Base-by-base conservation (phyloP, 2,888 invertebrate species). In the Beris morrisii region DNA sequence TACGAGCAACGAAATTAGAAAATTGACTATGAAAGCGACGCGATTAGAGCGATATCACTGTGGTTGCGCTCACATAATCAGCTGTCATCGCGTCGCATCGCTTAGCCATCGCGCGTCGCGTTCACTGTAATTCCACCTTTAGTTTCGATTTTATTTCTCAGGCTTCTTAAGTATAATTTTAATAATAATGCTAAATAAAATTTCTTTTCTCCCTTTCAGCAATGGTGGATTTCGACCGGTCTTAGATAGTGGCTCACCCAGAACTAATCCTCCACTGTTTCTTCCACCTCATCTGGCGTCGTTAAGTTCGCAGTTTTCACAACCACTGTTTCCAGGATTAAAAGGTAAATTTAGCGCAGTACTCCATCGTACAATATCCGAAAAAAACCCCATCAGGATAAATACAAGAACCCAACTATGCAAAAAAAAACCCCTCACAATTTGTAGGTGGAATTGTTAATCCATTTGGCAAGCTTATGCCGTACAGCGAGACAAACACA, bases 201-300 rank as follows among this genome's bases (percentile, higher is more conserved):
- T 7, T 5, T 38, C 9, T 38, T 38, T 38, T 38, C 38, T 38
- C 38, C 9, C 55, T 84, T 83, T 44, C 83, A 87, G 87, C 73
- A 78, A 81, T 73, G 83, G 84, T 69, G 84, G 85, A 70, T 85
- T 86, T 76, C 78, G 86, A 69, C 85, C 88, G 12, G 84, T 87
- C 32, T 77, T 86, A 69, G 86, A 86, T 70, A 82, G 82, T 13
- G 84, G 83, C 50, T 69, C 74, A 64, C 82, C 84, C 73, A 77
- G 84, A 75, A 78, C 84, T 77, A 84, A 84, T 67, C 89, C 91
- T 66, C 91, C 92, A 12, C 83, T 93, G 68, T 93, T 93, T 83
- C 87, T 93, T 77, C 91, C 92, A 59, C 91, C 92, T 12, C 92
- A 92, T 79, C 83, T 93, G 75, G 87, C 86, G 50, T 88, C 89